A percentile compares a stretch with the other conserved stretches of the same genome.
Conservation (phyloP, 2,888 invertebrate genomes). For the Operophtera brumata region DNA sequence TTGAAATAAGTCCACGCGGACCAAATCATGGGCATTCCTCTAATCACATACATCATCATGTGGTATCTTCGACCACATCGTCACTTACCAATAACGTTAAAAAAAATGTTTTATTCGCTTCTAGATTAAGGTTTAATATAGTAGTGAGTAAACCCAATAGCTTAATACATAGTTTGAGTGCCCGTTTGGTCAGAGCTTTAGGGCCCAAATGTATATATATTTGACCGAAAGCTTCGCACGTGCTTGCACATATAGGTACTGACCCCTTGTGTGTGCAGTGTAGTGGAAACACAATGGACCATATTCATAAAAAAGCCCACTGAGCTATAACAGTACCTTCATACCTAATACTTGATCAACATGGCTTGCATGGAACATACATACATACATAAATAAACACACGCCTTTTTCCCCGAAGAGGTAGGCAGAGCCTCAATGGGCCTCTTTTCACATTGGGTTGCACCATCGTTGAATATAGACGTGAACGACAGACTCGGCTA, state of each 20-base stretch:
- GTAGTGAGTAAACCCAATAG: neutral
- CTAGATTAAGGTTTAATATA: neutral
- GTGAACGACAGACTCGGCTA: too few relatives aligned
- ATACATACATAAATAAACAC: too few relatives aligned
- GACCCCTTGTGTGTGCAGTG: conserved; percentile 14
- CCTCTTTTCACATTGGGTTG: too few relatives aligned
- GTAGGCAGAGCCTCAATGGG: too few relatives aligned
- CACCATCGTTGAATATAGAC: too few relatives aligned
- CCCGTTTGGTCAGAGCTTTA: neutral
- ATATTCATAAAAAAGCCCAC: conserved; percentile 37
- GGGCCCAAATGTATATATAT: conserved; percentile 14
- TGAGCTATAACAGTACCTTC: neutral
- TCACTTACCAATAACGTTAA: too few relatives aligned
- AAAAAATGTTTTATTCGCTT: neutral
- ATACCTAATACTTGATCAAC: neutral
- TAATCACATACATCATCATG: too few relatives aligned
- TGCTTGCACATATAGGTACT: conserved; percentile 44
- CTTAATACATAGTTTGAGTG: neutral
- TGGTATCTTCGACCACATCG: too few relatives aligned
- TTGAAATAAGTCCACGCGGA: too few relatives aligned
- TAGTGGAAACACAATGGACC: conserved; percentile 44
- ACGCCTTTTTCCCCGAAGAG: too few relatives aligned
- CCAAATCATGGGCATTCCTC: too few relatives aligned
- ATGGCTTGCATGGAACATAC: neutral
- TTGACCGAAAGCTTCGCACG: conserved; percentile 39